Base-by-base conservation (phyloP, 2,888 invertebrate genomes). In the Pseudeuparius sepicola region DNA sequence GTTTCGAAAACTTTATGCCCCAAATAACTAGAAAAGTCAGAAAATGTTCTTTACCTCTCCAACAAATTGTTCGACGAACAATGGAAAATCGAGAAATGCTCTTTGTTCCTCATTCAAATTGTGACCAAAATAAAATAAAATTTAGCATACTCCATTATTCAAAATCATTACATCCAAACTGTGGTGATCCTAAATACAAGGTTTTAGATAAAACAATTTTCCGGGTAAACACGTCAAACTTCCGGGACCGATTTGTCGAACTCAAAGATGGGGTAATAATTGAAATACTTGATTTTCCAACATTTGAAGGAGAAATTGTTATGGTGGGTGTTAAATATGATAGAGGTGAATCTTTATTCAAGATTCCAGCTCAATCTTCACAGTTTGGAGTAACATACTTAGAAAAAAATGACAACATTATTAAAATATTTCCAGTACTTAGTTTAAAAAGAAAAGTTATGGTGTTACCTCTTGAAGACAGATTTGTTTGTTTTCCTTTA, bases 211-310 rank as follows among this genome's bases (percentile, higher is more conserved):
- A 14, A 9, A 17, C 18, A 25, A n/a, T 25, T n/a, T 36, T n/a
- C 27, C 7, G 24, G 18, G 16, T 36, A 13, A 31, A 24, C 24
- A 23, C 26, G n/a, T 15, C 25, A n/a, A 36, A 36, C 14, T 14
- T 31, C 24, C 13, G 17, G 14, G 36, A 36, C 17, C 17, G 24
- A 18, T 36, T 36, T 36, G 36, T 36, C 11, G 31, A 20, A 23
- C 14, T 31, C 7, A 13, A 26, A 4, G 14, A 31, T 36, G 26
- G 12, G 15, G 27, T 12, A 10, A 31, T 36, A 2, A n/a, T 36
- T 31, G 31, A 36, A 31, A 26, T 36, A n/a, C 31, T 27, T 27
- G 31, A 36, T 9, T 36, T 36, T 31, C 18, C 31, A 11, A 31
- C 26, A 10, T 24, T 13, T 23, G 5, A 10, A 14, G 23, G 18